Base-by-base conservation (phyloP, 2,113 vertebrate species). In the Anolis sagrei region DNA sequence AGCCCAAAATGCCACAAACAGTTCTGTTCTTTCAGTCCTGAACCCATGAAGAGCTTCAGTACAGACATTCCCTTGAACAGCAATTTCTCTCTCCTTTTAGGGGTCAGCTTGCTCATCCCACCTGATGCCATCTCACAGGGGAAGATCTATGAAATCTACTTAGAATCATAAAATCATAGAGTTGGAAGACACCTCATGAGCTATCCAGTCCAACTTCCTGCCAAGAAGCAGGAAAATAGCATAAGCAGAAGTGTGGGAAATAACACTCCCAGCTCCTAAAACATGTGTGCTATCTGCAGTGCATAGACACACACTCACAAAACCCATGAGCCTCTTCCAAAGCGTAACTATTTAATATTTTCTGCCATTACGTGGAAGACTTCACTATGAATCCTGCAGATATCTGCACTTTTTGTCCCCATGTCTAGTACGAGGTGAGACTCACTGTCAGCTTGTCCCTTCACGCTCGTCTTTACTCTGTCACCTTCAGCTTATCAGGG, bases 71-170 rank as follows among this genome's bases (percentile, higher is more conserved):
- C 54, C 13, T 58, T 86, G 68, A 80, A 54, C 39, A 75, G 27
- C 70, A 39, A 69, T 62, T 14, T 80, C 3, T 62, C 39, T 79
- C 27, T 77, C 90, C 95, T 95, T 80, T 94, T 29, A 97, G 98
- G 98, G 94, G 97, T 99, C 96, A 99, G 99, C 92, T 96, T 99
- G 94, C 99, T 99, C 91, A 99, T 99, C 93, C 99, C 99, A 90
- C 99, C 98, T 0, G 99, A 99, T 49, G 98, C 99, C 95, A 99
- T 99, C 94, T 98, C 99, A 21, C 97, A 98, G 87, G 99, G 99
- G 75, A 99, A 99, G 97, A 99, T 99, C 97, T 99, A 99, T 34
- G 98, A 99, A 97, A 97, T 99, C 93, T 99, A 99, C 95, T 97
- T 99, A n/a, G n/a, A n/a, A n/a, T n/a, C n/a, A n/a, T n/a, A n/a